Percentiles rank a stretch among this genome's conserved stretches.
Evolutionary conservation across 2,113 vertebrate species (phyloP).

Genomic region (Notarius lentiginosus): DNA sequence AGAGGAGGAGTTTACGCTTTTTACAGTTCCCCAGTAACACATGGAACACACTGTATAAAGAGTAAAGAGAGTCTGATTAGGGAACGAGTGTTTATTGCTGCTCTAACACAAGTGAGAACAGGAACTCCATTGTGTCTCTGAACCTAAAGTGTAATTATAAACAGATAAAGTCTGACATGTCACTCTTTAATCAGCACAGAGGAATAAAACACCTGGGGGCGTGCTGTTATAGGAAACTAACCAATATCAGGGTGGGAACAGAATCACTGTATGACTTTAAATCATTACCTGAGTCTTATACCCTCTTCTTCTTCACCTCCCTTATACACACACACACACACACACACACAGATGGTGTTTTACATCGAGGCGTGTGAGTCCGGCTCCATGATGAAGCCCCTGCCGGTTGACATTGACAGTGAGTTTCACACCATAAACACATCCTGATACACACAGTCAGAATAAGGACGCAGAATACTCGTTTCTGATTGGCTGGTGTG

Average conservation of each 20-base stretch:
- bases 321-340: neutral
- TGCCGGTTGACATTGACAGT: constrained; percentile 87
- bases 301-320: neutral
- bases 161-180: neutral
- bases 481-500: neutral
- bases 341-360: constrained; percentile 85
- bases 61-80: neutral
- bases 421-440: constrained; percentile 55
- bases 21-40: too few species aligned
- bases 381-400: constrained; percentile 94
- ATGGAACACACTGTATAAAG: too few species aligned
- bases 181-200: neutral
- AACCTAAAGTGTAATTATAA: neutral
- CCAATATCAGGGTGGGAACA: neutral
- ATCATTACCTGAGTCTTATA: neutral
- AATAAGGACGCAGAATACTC: neutral
- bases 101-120: neutral
- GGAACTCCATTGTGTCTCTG: neutral
- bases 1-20: neutral
- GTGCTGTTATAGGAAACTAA: neutral
- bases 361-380: constrained; percentile 98
- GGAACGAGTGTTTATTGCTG: neutral
- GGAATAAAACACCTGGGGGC: neutral
- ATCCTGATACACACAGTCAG: neutral
- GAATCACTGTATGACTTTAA: neutral